These are phyloP conservation scores for Drosophila athabasca DNA, from an alignment of 1,140 invertebrate species.

Conservation along the genomic window DNA sequence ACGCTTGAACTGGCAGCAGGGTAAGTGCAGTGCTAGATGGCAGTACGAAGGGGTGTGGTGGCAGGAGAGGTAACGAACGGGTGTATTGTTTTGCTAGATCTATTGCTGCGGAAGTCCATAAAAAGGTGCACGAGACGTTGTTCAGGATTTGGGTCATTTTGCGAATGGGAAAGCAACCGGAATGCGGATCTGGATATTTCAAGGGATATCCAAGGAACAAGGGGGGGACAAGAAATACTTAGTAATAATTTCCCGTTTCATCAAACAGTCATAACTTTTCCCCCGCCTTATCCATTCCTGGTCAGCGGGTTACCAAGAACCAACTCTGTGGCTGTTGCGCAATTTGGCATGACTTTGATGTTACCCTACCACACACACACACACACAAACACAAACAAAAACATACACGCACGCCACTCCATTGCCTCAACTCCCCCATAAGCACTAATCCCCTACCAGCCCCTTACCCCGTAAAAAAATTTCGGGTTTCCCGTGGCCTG, in stretches of 20 bases:
- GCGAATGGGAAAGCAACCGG: not conserved
- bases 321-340: conserved; percentile 65
- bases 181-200: conserved; percentile 23
- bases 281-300: not conserved
- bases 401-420: too few species aligned
- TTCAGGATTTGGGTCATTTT: conserved; percentile 6
- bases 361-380: conserved; percentile 21
- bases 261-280: conserved; percentile 20
- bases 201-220: not conserved
- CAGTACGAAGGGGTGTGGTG: not conserved
- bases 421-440: conserved; percentile 19
- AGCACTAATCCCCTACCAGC: conserved; percentile 2
- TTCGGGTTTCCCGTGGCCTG: conserved; percentile 38
- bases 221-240: not conserved
- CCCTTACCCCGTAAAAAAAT: not conserved
- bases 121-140: conserved; percentile 42
- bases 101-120: conserved; percentile 74
- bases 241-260: too few species aligned
- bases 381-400: conserved; percentile 4
- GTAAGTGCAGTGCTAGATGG: conserved; percentile 3
- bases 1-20: conserved; percentile 61
- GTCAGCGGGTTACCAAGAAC: conserved; percentile 33
- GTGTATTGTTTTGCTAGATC: conserved; percentile 66
- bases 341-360: conserved; percentile 75
- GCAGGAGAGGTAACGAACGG: not conserved